Evolutionary conservation across 1,140 invertebrate genomes (phyloP), one percentile per base, ranked within the genome.

Genomic region (Mesaphorura yosii): DNA sequence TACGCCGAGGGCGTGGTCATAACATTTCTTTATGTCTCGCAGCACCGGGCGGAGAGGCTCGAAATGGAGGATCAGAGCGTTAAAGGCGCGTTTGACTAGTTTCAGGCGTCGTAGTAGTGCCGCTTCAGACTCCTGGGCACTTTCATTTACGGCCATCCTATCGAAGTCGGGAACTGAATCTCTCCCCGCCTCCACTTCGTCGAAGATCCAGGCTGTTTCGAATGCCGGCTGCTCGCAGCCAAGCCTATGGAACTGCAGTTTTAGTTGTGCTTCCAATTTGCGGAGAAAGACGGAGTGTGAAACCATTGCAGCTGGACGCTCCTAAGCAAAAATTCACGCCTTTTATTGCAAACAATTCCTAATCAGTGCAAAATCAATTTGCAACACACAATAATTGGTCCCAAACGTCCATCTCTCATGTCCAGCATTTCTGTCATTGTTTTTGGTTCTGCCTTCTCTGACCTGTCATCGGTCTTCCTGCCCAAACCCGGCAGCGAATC

Each of bases 21-120:
- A 62, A 19, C 44, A 57, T 40, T 46, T 49, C 22, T 62, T 62
- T 10, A 62, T 59, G n/a, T 53, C 51, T n/a, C 23, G 15, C 5
- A 62, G 29, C n/a, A 55, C 31, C 6, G 57, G 57, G 12, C 44
- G 37, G 5, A 57, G 45, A 3, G 51, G 40, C 41, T 44, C 31
- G 31, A 62, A 62, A 46, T 62, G 55, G 3, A 57, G 51, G n/a
- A 57, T 53, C 0, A 62, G 2, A 1, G 57, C 41, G 12, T 17
- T 34, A n/a, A 62, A 51, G 1, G 60, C 57, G 25, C 60, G 22
- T 40, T 39, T 23, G 31, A 57, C 59, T 20, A 59, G 48, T 26
- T 55, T 57, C 2, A 57, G 44, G 4, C 60, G 40, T 12, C 44
- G 34, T 15, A 57, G 14, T 25, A 48, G 20, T 48, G 38, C 55